These are phyloP conservation scores for Euspilapteryx auroguttella DNA, from an alignment of 2,888 invertebrate species.

Conservation along the genomic window DNA sequence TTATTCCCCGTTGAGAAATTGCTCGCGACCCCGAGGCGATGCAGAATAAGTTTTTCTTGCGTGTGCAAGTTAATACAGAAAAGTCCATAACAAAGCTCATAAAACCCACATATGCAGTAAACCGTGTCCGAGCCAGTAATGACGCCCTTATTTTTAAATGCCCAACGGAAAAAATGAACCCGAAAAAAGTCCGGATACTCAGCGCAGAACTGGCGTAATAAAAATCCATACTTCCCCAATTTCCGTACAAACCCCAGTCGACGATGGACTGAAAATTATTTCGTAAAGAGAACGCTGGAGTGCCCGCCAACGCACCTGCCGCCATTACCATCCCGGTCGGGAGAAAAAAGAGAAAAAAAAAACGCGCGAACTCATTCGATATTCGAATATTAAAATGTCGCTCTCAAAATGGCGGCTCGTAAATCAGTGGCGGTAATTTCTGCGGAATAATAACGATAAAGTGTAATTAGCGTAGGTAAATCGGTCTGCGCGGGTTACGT, in stretches of 20 bases:
- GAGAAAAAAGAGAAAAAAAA: conserved; percentile 31
- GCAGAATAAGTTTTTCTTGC: no score
- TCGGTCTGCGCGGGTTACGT: conserved; percentile 19
- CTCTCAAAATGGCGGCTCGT: conserved; percentile 40
- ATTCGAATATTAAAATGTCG: conserved; percentile 42
- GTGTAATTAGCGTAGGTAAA: conserved; percentile 50
- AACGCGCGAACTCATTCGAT: conserved; percentile 28
- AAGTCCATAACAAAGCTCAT: no score
- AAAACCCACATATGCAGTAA: no score
- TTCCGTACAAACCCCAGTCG: conserved; percentile 26
- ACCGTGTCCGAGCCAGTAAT: no score
- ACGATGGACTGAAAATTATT: conserved; percentile 25
- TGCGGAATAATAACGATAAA: conserved; percentile 48
- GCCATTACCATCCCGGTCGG: conserved; percentile 22
- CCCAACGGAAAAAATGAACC: no score
- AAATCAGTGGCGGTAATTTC: conserved; percentile 50
- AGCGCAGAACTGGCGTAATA: no score
- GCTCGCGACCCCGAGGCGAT: no score
- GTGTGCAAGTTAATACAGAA: no score
- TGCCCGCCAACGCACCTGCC: conserved; percentile 33
- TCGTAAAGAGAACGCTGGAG: conserved; percentile 19
- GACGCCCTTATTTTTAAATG: no score
- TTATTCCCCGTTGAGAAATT: no score
- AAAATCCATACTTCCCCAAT: conserved; percentile 24
- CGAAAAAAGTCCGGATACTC: no score